Evolutionary conservation across 2,797 vertebrate species (phyloP).

Genomic region (Selene dorsalis): DNA sequence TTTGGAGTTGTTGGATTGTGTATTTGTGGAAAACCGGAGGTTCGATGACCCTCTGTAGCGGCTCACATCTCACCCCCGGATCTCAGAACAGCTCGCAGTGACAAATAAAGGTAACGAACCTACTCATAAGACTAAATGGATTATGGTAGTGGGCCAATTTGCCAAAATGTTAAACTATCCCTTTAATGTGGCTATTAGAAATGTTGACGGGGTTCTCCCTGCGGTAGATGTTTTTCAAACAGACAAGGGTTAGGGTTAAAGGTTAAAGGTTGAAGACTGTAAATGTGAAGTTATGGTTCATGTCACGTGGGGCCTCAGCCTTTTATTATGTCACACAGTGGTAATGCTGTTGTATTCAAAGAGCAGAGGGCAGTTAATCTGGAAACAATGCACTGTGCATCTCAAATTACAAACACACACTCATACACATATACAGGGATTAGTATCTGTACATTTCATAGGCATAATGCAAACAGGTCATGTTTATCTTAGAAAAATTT

Average conservation of each 20-base stretch:
- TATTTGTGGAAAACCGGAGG: no score
- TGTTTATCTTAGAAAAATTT: not conserved
- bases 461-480: not conserved
- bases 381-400: not conserved
- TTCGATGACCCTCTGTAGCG: no score
- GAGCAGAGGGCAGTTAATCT: slow-evolving; percentile 27
- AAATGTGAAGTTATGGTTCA: slow-evolving; percentile 17
- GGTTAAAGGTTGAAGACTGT: slow-evolving; percentile 19
- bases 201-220: not conserved
- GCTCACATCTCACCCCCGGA: no score
- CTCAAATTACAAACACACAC: not conserved
- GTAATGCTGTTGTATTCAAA: not conserved
- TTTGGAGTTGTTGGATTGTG: no score
- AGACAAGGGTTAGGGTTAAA: not conserved
- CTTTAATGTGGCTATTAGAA: not conserved
- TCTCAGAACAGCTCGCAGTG: no score
- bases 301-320: not conserved
- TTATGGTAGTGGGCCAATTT: no score
- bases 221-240: not conserved
- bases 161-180: no score
- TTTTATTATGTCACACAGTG: not conserved
- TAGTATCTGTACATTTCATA: not conserved
- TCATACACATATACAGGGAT: not conserved
- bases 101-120: no score
- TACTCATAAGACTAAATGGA: no score